phyloP scores from a whole-genome alignment of 1,140 invertebrate species.

The Arion vulgaris region DNA sequence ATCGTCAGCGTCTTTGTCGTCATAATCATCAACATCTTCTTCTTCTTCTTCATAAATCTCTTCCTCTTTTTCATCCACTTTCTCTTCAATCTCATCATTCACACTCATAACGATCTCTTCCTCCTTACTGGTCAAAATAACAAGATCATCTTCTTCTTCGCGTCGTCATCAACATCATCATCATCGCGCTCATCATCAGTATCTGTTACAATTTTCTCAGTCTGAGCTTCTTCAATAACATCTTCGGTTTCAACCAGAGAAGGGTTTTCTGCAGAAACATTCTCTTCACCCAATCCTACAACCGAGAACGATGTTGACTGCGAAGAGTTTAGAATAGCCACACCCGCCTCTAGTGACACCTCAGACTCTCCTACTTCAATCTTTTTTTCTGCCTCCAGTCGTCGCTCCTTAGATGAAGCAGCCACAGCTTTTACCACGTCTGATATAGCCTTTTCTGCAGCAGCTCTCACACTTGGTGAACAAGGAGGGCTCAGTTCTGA shows the following conservation, averaged over 20 bases:
- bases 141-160: neutral
- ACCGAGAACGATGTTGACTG: neutral
- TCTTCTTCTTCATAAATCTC: conserved; percentile 28
- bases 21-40: conserved; percentile 26
- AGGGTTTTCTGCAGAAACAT: neutral
- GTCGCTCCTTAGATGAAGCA: conserved; percentile 17
- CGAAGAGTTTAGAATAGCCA: neutral
- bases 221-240: neutral
- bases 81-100: conserved; percentile 26
- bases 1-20: conserved; percentile 21
- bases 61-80: conserved; percentile 21
- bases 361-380: conserved; percentile 18
- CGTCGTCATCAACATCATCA: neutral
- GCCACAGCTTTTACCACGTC: conserved; percentile 34
- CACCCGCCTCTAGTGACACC: conserved; percentile 13
- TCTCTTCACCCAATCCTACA: neutral
- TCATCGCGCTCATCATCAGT: no score
- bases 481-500: conserved; percentile 9
- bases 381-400: conserved; percentile 18
- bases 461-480: conserved; percentile 24
- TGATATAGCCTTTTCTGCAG: conserved; percentile 12
- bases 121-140: conserved; percentile 4
- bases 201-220: neutral
- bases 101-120: conserved; percentile 10
- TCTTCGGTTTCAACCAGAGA: neutral